Conservation (phyloP, 2,113 vertebrate species). For the Aleadryas rufinucha region DNA sequence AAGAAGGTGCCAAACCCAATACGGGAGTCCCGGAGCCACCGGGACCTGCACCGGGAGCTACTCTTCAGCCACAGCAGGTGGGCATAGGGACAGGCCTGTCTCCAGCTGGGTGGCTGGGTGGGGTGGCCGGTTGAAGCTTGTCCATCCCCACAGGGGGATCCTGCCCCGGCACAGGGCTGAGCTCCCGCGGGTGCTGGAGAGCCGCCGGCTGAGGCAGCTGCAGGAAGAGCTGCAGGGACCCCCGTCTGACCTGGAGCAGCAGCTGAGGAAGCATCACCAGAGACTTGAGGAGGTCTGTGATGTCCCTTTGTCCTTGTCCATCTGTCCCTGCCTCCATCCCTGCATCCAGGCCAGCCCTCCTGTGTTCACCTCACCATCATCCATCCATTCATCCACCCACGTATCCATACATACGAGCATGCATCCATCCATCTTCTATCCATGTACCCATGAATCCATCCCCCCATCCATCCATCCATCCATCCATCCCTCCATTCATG, state of each 20-base stretch:
- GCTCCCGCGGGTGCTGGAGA: conserved; percentile 73
- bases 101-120: not conserved
- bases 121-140: not conserved
- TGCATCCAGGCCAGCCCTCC: not conserved
- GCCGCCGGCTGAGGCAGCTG: conserved; percentile 68
- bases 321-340: not conserved
- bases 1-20: conserved; percentile 67
- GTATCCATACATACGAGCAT: too few species aligned
- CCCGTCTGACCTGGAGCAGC: conserved; percentile 75
- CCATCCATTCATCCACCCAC: not conserved
- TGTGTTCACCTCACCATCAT: not conserved
- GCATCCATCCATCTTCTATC: too few species aligned
- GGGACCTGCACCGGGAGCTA: conserved; percentile 78
- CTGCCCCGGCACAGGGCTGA: conserved; percentile 61
- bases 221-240: conserved; percentile 64
- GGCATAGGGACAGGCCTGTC: rapidly evolving
- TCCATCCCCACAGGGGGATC: not conserved
- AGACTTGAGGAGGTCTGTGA: conserved; percentile 72
- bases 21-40: conserved; percentile 60
- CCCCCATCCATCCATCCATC: too few species aligned
- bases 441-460: too few species aligned
- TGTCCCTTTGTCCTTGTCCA: not conserved
- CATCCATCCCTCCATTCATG: not conserved
- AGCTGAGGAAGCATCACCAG: conserved; percentile 77
- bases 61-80: conserved; percentile 79